Evolutionary conservation across 2,797 vertebrate species (phyloP).

Genomic region (Acridotheres tristis): DNA sequence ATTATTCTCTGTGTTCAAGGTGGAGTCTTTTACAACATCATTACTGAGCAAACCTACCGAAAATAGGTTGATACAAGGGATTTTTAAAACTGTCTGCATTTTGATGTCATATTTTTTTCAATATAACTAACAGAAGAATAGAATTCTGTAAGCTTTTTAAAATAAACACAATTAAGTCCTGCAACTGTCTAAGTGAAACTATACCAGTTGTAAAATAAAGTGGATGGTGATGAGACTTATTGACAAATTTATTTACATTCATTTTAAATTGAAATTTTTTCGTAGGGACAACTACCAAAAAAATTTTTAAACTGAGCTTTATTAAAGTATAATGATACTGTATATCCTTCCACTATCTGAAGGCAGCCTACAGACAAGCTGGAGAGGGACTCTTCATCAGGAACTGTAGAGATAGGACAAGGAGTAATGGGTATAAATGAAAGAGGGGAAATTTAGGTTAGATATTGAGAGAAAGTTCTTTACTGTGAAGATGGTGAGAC

Average conservation of each 20-base stretch:
- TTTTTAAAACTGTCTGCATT: not conserved
- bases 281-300: not conserved
- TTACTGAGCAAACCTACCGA: not conserved
- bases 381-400: not conserved
- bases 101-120: not conserved
- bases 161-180: not conserved
- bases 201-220: not conserved
- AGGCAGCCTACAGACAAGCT: not conserved
- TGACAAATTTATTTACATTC: not conserved
- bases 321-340: not conserved
- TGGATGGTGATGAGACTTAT: not conserved
- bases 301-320: not conserved
- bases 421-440: not conserved
- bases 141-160: not conserved
- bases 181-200: not conserved
- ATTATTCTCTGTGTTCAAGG: not conserved
- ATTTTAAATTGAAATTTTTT: not conserved
- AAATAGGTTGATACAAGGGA: not conserved
- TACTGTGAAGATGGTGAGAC: not conserved
- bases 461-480: not conserved
- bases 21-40: not conserved
- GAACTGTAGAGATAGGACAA: not conserved
- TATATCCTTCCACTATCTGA: not conserved
- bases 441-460: not conserved
- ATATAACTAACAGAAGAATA: not conserved